Conservation (phyloP, 2,113 vertebrate species). For the Indicator indicator region DNA sequence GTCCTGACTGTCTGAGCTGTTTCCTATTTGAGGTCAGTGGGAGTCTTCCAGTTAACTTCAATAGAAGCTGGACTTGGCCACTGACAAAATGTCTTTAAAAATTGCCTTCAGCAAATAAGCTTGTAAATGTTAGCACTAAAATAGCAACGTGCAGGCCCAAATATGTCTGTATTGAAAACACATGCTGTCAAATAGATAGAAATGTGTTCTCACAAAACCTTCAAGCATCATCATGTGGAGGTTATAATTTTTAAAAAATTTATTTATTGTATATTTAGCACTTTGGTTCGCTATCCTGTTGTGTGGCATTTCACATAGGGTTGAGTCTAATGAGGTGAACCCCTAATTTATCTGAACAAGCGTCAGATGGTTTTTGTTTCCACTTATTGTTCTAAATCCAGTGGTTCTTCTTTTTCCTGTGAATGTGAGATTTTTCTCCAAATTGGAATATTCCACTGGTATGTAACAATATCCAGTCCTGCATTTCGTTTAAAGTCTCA, state of each 20-base stretch:
- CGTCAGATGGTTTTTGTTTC: background rate
- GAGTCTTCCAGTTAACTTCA: constrained; percentile 48
- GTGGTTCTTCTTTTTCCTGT: background rate
- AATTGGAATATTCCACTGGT: background rate
- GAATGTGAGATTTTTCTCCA: background rate
- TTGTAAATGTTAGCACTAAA: constrained; percentile 44
- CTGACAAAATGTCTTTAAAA: constrained; percentile 59
- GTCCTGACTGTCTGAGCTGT: background rate
- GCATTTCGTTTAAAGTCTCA: background rate
- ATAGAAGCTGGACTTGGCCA: constrained; percentile 25
- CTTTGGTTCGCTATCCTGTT: background rate
- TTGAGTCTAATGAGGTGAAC: background rate
- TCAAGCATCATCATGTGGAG: background rate
- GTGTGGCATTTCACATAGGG: background rate
- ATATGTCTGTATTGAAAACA: constrained; percentile 54
- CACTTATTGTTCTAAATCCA: constrained; percentile 9
- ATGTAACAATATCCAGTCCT: background rate
- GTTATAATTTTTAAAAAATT: background rate
- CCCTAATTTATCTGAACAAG: background rate
- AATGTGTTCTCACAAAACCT: background rate
- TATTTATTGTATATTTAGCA: background rate
- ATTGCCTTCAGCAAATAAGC: constrained; percentile 55
- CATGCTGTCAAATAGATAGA: constrained; percentile 8
- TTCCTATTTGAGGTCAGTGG: constrained; percentile 52
- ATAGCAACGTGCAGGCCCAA: constrained; percentile 21